Evolutionary conservation across 2,888 invertebrate species (phyloP).

Genomic region (Atherix ibis): DNA sequence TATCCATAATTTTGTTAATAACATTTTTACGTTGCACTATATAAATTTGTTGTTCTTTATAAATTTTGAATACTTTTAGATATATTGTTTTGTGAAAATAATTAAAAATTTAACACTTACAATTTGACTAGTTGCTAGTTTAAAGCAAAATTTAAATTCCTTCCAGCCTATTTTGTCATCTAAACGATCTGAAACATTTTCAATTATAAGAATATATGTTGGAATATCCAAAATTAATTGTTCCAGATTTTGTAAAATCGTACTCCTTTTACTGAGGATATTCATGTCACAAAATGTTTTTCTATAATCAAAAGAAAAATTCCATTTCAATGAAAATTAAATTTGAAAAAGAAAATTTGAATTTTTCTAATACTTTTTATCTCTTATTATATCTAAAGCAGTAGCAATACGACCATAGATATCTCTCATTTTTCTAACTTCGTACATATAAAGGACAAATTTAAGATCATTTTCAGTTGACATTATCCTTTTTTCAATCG

Average conservation of each 20-base stretch:
- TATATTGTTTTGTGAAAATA: too few species aligned
- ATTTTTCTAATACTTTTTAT: slow-evolving; percentile 21
- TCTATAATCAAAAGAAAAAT: slow-evolving; percentile 26
- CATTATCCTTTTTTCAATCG: slow-evolving; percentile 15
- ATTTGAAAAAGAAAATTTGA: not conserved
- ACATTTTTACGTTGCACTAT: too few species aligned
- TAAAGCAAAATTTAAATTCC: slow-evolving; percentile 46
- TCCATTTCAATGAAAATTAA: not conserved
- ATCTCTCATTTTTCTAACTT: slow-evolving; percentile 28
- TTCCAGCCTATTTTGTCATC: slow-evolving; percentile 46
- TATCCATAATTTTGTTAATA: too few species aligned
- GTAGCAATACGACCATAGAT: slow-evolving; percentile 26
- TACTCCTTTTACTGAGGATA: slow-evolving; percentile 40
- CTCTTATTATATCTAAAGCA: slow-evolving; percentile 23
- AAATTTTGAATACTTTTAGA: too few species aligned
- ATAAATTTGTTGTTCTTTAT: too few species aligned
- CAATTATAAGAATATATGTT: slow-evolving; percentile 41
- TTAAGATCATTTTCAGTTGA: slow-evolving; percentile 25
- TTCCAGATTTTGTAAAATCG: slow-evolving; percentile 44
- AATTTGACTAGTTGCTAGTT: slow-evolving; percentile 47
- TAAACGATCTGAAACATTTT: slow-evolving; percentile 43
- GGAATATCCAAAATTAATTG: slow-evolving; percentile 47
- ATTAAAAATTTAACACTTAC: slow-evolving; percentile 35
- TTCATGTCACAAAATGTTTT: slow-evolving; percentile 45
- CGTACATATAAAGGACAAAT: slow-evolving; percentile 28